A percentile compares a stretch with the other conserved stretches of the same genome.
Evolutionary conservation across 2,888 invertebrate genomes (phyloP).

Genomic region (Parnassius apollo): DNA sequence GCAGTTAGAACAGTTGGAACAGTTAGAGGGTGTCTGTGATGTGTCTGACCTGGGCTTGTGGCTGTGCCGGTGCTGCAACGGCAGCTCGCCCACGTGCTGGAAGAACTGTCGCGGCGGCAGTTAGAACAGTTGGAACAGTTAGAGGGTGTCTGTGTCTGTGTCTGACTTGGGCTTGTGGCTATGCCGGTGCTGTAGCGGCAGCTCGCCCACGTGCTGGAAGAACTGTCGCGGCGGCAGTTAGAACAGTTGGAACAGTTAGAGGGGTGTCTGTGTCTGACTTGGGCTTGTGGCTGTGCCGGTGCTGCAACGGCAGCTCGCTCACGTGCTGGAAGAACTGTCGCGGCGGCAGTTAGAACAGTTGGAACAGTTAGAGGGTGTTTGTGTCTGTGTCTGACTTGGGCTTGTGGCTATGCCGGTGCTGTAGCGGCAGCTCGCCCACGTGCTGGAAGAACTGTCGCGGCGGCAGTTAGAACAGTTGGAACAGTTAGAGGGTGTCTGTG

Average conservation of each 20-base stretch:
- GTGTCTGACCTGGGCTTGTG: constrained; percentile 58
- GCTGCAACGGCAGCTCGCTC: constrained; percentile 27
- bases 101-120: constrained; percentile 45
- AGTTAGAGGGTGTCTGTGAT: too few relatives aligned
- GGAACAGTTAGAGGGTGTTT: too few relatives aligned
- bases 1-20: too few relatives aligned
- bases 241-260: too few relatives aligned
- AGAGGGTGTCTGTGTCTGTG: not conserved
- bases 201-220: constrained; percentile 71
- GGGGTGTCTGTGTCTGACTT: constrained; percentile 40
- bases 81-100: constrained; percentile 66
- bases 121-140: not conserved
- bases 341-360: not conserved
- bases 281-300: constrained; percentile 53
- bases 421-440: constrained; percentile 65
- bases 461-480: constrained; percentile 30
- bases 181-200: constrained; percentile 43
- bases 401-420: too few relatives aligned
- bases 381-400: too few relatives aligned
- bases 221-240: constrained; percentile 60
- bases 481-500: not conserved
- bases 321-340: too few relatives aligned
- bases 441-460: constrained; percentile 73
- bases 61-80: constrained; percentile 40
- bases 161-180: not conserved